A percentile compares a stretch with the other conserved stretches of the same genome.
These are phyloP conservation scores for Pygocentrus nattereri DNA, from an alignment of 2,797 vertebrate species.

Conservation along the genomic window DNA sequence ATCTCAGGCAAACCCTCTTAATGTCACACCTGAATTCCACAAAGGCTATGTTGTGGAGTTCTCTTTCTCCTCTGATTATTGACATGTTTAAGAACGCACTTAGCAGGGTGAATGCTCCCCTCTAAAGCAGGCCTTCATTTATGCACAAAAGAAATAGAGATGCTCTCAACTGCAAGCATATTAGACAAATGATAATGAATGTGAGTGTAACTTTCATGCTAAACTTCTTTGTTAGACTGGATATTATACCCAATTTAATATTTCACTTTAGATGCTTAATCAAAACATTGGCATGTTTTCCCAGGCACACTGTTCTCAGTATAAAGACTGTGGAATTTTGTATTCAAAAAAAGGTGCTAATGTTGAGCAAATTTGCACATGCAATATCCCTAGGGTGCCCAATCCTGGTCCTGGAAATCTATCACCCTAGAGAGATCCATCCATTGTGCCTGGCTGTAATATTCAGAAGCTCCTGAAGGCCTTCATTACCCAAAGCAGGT, in stretches of 20 bases:
- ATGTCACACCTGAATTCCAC: too few species aligned
- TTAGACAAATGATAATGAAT: neutral
- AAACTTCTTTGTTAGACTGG: neutral
- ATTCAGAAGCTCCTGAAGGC: too few species aligned
- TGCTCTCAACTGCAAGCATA: neutral
- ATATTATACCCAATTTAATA: neutral
- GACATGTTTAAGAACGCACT: neutral
- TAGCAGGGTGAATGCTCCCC: neutral
- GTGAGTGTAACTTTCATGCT: neutral
- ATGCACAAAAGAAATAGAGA: neutral
- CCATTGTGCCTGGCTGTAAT: too few species aligned
- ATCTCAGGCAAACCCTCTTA: too few species aligned
- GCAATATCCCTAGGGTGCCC: too few species aligned
- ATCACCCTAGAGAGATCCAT: too few species aligned
- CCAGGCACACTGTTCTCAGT: too few species aligned
- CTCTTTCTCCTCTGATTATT: neutral
- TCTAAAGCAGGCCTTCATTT: neutral
- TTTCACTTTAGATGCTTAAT: neutral
- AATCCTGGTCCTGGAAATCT: too few species aligned
- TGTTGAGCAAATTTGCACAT: neutral
- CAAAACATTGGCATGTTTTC: too few species aligned
- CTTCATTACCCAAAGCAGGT: too few species aligned
- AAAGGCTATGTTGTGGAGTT: too few species aligned
- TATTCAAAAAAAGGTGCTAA: neutral
- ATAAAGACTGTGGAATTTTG: too few species aligned